Evolutionary conservation across 2,888 invertebrate genomes (phyloP).

Genomic region (Baccha elongata): DNA sequence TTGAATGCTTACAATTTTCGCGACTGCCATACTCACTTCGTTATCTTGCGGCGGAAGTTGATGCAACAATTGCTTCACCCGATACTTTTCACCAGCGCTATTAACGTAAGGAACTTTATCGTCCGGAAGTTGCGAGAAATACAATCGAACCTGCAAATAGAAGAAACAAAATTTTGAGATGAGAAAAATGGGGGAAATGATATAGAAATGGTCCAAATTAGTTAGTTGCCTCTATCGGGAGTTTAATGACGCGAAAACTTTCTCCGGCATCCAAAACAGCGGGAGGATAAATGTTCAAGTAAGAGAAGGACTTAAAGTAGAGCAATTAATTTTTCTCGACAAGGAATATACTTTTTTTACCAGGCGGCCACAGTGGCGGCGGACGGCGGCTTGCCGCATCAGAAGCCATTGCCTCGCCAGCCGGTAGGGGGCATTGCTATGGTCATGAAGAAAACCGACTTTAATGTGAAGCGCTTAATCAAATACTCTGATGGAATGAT

Average conservation of each 20-base stretch:
- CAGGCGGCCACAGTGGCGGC: not conserved
- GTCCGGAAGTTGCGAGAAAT: constrained; percentile 97
- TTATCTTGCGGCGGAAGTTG: constrained; percentile 99
- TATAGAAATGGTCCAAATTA: constrained; percentile 63
- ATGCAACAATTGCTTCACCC: constrained; percentile 95
- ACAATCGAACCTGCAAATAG: constrained; percentile 95
- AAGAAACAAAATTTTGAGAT: constrained; percentile 53
- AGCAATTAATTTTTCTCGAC: constrained; percentile 66
- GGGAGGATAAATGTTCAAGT: constrained; percentile 14
- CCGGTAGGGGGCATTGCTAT: constrained; percentile 37
- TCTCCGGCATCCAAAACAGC: constrained; percentile 44
- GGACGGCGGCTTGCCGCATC: constrained; percentile 12
- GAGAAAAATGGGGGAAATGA: constrained; percentile 38
- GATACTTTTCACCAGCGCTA: constrained; percentile 95
- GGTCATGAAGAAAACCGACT: constrained; percentile 41
- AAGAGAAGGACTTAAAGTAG: constrained; percentile 48
- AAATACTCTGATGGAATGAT: constrained; percentile 11
- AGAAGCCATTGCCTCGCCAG: not conserved
- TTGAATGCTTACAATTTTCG: constrained; percentile 60
- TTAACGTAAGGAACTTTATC: constrained; percentile 99
- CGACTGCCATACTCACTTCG: constrained; percentile 84
- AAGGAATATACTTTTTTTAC: constrained; percentile 26
- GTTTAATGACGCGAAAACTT: constrained; percentile 69
- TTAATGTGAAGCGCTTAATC: constrained; percentile 53
- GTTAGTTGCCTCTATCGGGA: constrained; percentile 49